These are phyloP conservation scores for Dyspetes luteomarginatus DNA, from an alignment of 2,888 invertebrate genomes.

Conservation along the genomic window DNA sequence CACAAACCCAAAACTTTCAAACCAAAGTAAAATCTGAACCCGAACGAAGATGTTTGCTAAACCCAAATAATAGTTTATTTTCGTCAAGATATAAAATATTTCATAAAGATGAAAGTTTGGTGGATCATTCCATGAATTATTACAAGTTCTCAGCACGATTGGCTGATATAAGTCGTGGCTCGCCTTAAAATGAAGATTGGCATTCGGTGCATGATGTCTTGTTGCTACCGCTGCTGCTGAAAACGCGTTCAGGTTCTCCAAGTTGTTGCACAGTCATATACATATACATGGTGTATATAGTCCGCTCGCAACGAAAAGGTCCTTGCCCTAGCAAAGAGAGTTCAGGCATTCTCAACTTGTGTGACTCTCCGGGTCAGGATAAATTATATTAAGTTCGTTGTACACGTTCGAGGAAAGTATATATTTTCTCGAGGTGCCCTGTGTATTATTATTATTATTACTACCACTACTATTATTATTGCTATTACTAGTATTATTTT, in stretches of 20 bases:
- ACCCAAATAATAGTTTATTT: too few species aligned
- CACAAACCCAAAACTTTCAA: too few species aligned
- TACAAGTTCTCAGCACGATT: constrained; percentile 9
- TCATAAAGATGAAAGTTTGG: too few species aligned
- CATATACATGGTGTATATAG: not conserved
- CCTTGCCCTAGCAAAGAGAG: constrained; percentile 75
- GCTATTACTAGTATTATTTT: too few species aligned
- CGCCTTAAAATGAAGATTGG: constrained; percentile 32
- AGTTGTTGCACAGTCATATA: constrained; percentile 12
- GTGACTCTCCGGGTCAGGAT: constrained; percentile 61
- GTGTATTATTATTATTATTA: not conserved
- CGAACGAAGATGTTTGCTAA: too few species aligned
- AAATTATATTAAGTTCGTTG: constrained; percentile 28
- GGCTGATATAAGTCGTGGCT: not conserved
- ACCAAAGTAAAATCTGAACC: too few species aligned
- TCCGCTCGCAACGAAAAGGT: constrained; percentile 70
- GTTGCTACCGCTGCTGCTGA: constrained; percentile 19
- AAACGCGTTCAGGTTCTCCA: constrained; percentile 34
- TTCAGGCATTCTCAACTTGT: constrained; percentile 70
- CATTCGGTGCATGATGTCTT: constrained; percentile 36
- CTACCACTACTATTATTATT: too few species aligned
- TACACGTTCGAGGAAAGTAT: constrained; percentile 28
- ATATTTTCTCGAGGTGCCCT: not conserved
- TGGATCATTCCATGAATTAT: not conserved
- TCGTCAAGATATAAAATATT: too few species aligned